Conservation (phyloP, 2,797 vertebrate species). For the Channallabes apus region DNA sequence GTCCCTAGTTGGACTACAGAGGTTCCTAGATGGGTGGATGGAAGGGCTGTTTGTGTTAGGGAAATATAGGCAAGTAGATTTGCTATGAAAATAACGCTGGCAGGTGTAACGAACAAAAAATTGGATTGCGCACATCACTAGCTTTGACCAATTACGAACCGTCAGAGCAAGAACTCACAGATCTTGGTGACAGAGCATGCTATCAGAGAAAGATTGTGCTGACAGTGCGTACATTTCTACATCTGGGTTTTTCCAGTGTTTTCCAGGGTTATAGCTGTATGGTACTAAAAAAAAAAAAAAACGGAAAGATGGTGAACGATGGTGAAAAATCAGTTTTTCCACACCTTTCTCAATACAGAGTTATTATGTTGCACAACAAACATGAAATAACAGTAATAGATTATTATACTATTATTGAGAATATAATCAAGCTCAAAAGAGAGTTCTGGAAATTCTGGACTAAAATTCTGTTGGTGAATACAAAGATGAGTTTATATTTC, state of each 20-base stretch:
- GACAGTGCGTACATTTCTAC: constrained; percentile 3
- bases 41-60: neutral
- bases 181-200: constrained; percentile 14
- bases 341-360: neutral
- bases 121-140: neutral
- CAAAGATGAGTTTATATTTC: neutral
- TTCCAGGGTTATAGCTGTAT: neutral
- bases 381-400: neutral
- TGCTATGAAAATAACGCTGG: neutral
- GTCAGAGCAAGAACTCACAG: constrained; percentile 8
- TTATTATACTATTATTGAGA: no score
- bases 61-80: neutral
- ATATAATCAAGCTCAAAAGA: neutral
- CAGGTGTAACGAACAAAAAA: neutral
- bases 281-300: neutral
- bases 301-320: neutral
- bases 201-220: neutral
- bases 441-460: neutral
- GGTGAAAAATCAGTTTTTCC: neutral
- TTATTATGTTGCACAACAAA: neutral
- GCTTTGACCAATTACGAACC: neutral
- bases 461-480: neutral
- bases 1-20: no score
- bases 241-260: neutral
- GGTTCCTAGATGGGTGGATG: no score